Percentiles rank a stretch among this genome's conserved stretches.
phyloP scores from a whole-genome alignment of 2,888 invertebrate genomes.

The Scaptomyza reducta region DNA sequence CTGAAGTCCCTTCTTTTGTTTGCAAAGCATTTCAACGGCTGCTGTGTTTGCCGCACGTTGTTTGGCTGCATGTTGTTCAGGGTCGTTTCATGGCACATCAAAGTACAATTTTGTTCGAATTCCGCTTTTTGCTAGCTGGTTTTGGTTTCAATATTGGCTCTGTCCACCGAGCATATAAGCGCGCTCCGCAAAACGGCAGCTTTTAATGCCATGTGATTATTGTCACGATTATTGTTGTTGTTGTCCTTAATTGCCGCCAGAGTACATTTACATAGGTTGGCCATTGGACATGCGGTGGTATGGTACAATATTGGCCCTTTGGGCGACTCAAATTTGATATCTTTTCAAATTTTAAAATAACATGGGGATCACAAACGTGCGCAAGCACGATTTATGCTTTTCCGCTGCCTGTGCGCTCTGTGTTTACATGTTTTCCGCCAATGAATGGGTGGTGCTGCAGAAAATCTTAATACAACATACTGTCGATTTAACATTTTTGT shows the following conservation, averaged over 20 bases:
- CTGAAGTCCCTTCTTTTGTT: slow-evolving; percentile 44
- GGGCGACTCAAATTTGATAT: slow-evolving; percentile 52
- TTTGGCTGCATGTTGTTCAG: slow-evolving; percentile 7
- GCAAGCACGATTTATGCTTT: slow-evolving; percentile 20
- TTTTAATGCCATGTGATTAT: slow-evolving; percentile 44
- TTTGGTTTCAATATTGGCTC: slow-evolving; percentile 48
- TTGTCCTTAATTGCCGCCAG: slow-evolving; percentile 51
- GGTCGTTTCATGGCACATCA: slow-evolving; percentile 17
- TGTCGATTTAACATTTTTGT: slow-evolving; percentile 74
- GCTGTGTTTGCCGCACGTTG: slow-evolving; percentile 9
- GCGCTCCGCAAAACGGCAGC: slow-evolving; percentile 31
- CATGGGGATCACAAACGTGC: slow-evolving; percentile 56
- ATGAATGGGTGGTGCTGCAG: slow-evolving; percentile 23
- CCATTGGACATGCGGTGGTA: neutral
- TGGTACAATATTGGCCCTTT: slow-evolving; percentile 5
- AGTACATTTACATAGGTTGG: slow-evolving; percentile 43
- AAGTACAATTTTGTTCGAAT: slow-evolving; percentile 7
- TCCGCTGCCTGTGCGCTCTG: slow-evolving; percentile 26
- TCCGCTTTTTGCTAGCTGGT: slow-evolving; percentile 20
- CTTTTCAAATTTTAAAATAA: slow-evolving; percentile 50
- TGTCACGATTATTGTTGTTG: slow-evolving; percentile 18
- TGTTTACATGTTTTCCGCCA: slow-evolving; percentile 12
- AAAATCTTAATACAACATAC: slow-evolving; percentile 77
- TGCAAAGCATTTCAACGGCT: slow-evolving; percentile 37
- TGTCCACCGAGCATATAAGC: slow-evolving; percentile 22